A percentile compares a stretch with the other conserved stretches of the same genome.
phyloP scores from a whole-genome alignment of 1,140 invertebrate species.

The Octopus sinensis region DNA sequence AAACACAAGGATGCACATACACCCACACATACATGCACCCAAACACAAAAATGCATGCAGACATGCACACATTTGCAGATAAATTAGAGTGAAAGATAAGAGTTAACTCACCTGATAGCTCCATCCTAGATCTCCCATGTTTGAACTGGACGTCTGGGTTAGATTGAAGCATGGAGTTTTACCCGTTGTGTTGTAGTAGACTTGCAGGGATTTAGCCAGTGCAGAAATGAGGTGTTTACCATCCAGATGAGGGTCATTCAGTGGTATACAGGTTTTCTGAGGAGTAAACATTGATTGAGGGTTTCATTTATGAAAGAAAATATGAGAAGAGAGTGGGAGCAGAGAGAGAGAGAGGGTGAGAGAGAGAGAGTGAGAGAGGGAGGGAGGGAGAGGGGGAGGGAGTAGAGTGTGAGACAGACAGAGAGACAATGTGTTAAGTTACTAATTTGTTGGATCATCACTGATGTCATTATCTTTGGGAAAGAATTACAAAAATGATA shows the following conservation, averaged over 20 bases:
- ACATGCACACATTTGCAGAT: no score
- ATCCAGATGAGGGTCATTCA: constrained; percentile 56
- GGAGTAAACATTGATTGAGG: constrained; percentile 16
- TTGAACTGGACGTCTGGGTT: neutral
- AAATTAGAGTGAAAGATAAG: no score
- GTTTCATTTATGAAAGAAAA: neutral
- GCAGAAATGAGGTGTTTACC: constrained; percentile 63
- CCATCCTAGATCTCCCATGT: neutral
- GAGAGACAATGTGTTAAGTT: no score
- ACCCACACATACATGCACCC: no score
- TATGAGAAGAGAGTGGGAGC: neutral
- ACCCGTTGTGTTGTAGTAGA: constrained; percentile 82
- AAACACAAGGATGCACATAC: no score
- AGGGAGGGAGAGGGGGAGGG: constrained; percentile 9
- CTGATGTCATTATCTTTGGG: no score
- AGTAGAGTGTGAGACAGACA: neutral
- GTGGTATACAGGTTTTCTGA: constrained; percentile 62
- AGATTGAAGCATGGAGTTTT: constrained; percentile 43
- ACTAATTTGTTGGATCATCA: no score
- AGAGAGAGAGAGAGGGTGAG: constrained; percentile 21
- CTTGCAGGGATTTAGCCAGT: constrained; percentile 68
- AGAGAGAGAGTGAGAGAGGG: constrained; percentile 21
- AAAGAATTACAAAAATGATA: no score
- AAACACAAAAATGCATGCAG: no score
- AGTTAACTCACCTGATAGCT: constrained; percentile 1